Evolutionary conservation across 2,797 vertebrate species (phyloP), one percentile per base, ranked within the genome.

Genomic region (Danionella dracula): DNA sequence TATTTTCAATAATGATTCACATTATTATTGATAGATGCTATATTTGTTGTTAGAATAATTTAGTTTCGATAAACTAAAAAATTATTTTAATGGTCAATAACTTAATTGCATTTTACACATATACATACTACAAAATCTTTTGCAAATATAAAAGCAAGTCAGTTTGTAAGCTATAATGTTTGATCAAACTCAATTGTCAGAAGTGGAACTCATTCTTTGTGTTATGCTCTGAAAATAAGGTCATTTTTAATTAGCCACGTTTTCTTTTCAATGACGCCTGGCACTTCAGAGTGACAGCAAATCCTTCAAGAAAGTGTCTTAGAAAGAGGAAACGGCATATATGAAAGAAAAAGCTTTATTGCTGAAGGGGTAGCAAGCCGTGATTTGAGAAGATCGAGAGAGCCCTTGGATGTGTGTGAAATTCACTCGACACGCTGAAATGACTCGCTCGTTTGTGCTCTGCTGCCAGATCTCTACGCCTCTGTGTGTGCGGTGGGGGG

Each of bases 351-450:
- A 61, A 73, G 61, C 8, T 60, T 42, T 46, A 53, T 62, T 66
- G 59, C 66, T 13, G 17, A 54, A 78, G 74, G 72, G 68, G 76
- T 73, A 73, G 65, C 45, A 53, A 13, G 53, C 53, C 68, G 75
- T 77, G 38, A 54, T 71, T 66, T 66, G 65, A 74, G 80, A 64
- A 81, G 68, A 77, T 77, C 71, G 49, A 61, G 66, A 53, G 46
- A 64, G 34, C 44, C 44, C 17, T 62, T 27, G 37, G 38, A 46
- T 44, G 71, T 48, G 49, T 64, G 68, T 64, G 55, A 70, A 70
- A 70, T 64, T 56, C 31, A 34, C 60, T 70, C 29, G 53, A 64
- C 53, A 64, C 45, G 45, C 60, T 70, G 51, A 70, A 58, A 70
- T 64, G 23, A 50, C 51, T 56, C 49, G 23, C 64, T 70, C 32